Evolutionary conservation across 2,888 invertebrate species (phyloP).

Genomic region (Balanococcus diminutus): DNA sequence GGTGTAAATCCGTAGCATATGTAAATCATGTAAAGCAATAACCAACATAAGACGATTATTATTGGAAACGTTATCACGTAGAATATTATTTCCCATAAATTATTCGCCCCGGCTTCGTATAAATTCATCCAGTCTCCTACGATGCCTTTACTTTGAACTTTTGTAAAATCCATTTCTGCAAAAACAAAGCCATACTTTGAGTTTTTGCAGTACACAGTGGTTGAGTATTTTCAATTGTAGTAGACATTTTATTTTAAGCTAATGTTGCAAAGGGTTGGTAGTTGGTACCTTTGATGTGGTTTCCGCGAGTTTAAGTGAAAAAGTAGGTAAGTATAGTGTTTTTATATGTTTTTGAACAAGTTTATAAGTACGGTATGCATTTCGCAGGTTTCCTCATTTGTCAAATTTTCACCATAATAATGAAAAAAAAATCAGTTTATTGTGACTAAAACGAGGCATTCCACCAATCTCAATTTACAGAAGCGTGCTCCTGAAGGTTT

Average conservation of each 20-base stretch:
- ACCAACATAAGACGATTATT: conserved; percentile 9
- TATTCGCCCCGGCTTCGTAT: not conserved
- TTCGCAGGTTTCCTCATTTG: too few species aligned
- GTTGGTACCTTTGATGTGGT: too few species aligned
- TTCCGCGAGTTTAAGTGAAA: too few species aligned
- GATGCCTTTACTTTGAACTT: not conserved
- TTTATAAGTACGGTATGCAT: too few species aligned
- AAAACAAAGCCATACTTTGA: not conserved
- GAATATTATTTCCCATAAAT: conserved; percentile 25
- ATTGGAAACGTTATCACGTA: not conserved
- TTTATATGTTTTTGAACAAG: too few species aligned
- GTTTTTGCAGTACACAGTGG: not conserved
- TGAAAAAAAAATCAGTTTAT: too few species aligned
- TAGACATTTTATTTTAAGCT: not conserved
- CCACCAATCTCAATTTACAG: too few species aligned
- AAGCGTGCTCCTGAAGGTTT: too few species aligned
- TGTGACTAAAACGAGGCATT: too few species aligned
- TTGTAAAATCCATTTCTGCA: not conserved
- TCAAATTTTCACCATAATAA: too few species aligned
- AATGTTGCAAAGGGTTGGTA: too few species aligned
- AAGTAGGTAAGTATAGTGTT: too few species aligned
- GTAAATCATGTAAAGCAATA: not conserved
- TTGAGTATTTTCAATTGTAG: not conserved
- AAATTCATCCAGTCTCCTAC: not conserved
- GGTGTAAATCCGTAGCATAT: conserved; percentile 7